Percentiles rank a stretch among this genome's conserved stretches.
These are phyloP conservation scores for Hemicentrotus pulcherrimus DNA, from an alignment of 35 echinoderm and acorn worm species.

Conservation along the genomic window DNA sequence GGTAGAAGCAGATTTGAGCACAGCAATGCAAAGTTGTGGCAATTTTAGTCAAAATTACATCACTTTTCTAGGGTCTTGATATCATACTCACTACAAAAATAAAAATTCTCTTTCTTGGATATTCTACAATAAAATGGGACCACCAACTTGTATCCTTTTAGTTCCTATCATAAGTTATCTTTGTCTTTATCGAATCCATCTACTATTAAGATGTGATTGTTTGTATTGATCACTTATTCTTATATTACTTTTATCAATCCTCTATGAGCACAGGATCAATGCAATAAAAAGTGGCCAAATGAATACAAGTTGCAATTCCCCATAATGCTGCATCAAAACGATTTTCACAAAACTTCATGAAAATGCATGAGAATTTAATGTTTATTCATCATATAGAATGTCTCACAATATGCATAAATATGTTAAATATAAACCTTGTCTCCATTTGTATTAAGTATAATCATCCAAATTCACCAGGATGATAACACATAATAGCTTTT, in stretches of 20 bases:
- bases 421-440: background rate
- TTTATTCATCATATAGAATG: slow-evolving; percentile 38
- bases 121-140: background rate
- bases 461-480: background rate
- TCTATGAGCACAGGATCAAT: background rate
- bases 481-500: background rate
- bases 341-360: background rate
- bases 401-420: slow-evolving; percentile 45
- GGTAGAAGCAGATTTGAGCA: background rate
- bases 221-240: background rate
- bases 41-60: background rate
- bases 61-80: background rate
- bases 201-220: background rate
- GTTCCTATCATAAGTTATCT: background rate
- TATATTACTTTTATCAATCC: background rate
- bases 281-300: background rate
- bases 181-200: background rate
- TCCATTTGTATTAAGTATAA: background rate
- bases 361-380: background rate
- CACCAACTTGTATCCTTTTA: background rate
- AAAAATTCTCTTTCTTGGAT: background rate
- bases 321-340: too few relatives aligned
- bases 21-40: background rate
- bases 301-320: background rate
- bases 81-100: background rate